Conservation (phyloP, 2,888 invertebrate species). For the Drosophila emarginata region DNA sequence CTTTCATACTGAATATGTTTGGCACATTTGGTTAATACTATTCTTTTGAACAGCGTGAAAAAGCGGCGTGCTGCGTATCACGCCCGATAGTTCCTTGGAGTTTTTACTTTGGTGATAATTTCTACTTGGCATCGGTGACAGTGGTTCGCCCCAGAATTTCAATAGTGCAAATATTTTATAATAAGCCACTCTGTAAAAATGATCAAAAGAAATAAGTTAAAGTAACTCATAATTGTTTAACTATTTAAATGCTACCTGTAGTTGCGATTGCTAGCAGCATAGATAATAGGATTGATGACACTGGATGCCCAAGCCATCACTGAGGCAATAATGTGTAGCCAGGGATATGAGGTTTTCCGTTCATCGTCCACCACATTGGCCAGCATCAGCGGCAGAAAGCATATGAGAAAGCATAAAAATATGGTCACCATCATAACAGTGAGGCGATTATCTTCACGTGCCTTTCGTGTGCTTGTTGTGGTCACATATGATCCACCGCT, state of each 20-base stretch:
- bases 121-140: constrained; percentile 81
- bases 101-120: constrained; percentile 81
- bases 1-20: constrained; percentile 80
- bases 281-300: constrained; percentile 94
- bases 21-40: constrained; percentile 79
- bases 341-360: constrained; percentile 87
- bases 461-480: constrained; percentile 65
- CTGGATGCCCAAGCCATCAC: constrained; percentile 95
- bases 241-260: constrained; percentile 83
- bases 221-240: background rate
- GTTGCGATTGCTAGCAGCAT: constrained; percentile 93
- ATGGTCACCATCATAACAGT: constrained; percentile 94
- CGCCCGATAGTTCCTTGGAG: constrained; percentile 80
- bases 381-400: constrained; percentile 94
- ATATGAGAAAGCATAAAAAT: constrained; percentile 92
- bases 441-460: constrained; percentile 89
- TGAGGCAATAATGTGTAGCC: constrained; percentile 91
- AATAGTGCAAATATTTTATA: constrained; percentile 80
- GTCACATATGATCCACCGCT: constrained; percentile 80
- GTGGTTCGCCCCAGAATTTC: constrained; percentile 82
- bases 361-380: constrained; percentile 93
- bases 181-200: constrained; percentile 78
- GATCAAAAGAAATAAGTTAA: background rate
- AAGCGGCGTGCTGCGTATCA: constrained; percentile 80
- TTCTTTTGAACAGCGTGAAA: constrained; percentile 79